phyloP scores from a whole-genome alignment of 1,140 invertebrate genomes.

The Matsumurasca onukii region DNA sequence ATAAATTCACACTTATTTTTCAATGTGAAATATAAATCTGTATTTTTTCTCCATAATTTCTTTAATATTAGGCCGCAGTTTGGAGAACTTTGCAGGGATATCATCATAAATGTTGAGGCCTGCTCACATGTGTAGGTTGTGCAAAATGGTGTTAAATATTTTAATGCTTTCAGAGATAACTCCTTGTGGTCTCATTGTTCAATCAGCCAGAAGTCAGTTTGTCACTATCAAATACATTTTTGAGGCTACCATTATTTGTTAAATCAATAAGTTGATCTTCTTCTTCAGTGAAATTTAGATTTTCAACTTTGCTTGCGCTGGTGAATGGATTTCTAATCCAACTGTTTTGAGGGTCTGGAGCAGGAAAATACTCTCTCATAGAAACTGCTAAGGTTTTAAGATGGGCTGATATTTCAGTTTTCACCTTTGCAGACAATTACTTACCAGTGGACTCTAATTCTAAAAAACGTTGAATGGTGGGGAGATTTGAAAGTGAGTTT shows the following conservation, averaged over 20 bases:
- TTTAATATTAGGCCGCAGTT: neutral
- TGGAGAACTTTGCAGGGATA: neutral
- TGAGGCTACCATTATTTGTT: neutral
- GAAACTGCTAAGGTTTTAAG: neutral
- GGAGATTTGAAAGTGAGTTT: neutral
- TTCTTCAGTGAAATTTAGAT: neutral
- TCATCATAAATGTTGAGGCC: neutral
- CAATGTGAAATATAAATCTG: neutral
- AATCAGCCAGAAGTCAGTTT: slow-evolving; percentile 1
- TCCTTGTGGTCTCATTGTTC: neutral
- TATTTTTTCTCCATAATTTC: slow-evolving; percentile 3
- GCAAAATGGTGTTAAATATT: slow-evolving; percentile 9
- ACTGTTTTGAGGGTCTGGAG: slow-evolving; percentile 9
- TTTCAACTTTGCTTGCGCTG: neutral
- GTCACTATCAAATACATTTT: slow-evolving; percentile 2
- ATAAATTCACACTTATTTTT: neutral
- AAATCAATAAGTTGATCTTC: slow-evolving; percentile 15
- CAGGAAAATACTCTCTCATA: slow-evolving; percentile 5
- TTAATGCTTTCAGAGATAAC: slow-evolving; percentile 1
- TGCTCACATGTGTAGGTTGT: slow-evolving; percentile 21
- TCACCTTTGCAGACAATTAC: slow-evolving; percentile 18
- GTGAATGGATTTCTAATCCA: slow-evolving; percentile 19
- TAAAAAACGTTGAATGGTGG: neutral
- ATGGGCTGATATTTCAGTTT: slow-evolving; percentile 13
- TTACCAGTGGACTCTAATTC: slow-evolving; percentile 26